Base-by-base conservation (phyloP, 2,888 invertebrate species). In the Sphaeridia pumilis region DNA sequence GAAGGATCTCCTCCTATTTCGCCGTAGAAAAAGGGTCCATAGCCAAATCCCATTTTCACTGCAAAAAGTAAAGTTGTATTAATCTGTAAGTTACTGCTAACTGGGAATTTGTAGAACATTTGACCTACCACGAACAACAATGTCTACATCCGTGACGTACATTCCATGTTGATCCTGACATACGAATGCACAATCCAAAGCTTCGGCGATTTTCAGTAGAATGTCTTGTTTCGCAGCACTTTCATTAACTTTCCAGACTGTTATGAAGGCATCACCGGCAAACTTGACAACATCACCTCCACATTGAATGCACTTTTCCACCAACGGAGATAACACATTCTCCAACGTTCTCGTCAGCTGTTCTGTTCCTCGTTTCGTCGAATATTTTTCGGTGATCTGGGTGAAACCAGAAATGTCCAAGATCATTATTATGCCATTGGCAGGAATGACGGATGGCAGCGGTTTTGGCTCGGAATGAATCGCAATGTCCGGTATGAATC, bases 231-330 rank as follows among this genome's bases (percentile, higher is more conserved):
- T 74, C 75, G 81, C 77, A 0, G 75, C 71, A 34, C 73, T 67
- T 49, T 73, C 72, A 31, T 71, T 67, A 14, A 75, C 73, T 62
- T 76, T 78, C 80, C 80, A 81, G 34, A 77, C 68, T 5, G 78
- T 78, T 41, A 81, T 66, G 63, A 81, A 75, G 0, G 78, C 78
- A 58, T 79, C 78, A 1, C 80, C 77, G 22, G 78, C 77, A 63
- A 80, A 78, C 65, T 80, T 79, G 1, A 80, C 66, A 24, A 81
- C 74, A 58, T 81, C 81, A 0, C 81, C 81, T 0, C 77, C 76
- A 53, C 75, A 76, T 35, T 71, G 72, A 56, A 78, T 76, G 54
- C 80, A 76, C 7, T 76, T 72, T 67, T 79, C 78, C 36, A 79
- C 77, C 14, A 83, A 73, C 1, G 78, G 74, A 2, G 78, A 78